Base-by-base conservation (phyloP, 2,888 invertebrate species). In the Sphaeridia pumilis region DNA sequence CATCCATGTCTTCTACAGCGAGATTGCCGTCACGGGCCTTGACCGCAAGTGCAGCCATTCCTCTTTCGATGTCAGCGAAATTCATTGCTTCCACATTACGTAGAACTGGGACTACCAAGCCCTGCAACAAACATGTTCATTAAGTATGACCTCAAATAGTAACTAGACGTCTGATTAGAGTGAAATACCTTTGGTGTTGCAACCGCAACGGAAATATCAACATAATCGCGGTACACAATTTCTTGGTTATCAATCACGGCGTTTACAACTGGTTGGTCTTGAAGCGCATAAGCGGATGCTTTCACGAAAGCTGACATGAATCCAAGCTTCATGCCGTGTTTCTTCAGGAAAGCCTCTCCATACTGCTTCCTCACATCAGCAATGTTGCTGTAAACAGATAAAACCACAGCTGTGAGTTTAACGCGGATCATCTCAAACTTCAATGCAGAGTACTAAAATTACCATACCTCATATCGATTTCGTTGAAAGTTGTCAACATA, bases 221-320 rank as follows among this genome's bases (percentile, higher is more conserved):
- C 87, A 70, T 88, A 99, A 73, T 98, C 95, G 61, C 98, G 79
- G 71, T 87, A 88, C 21, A 87, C 78, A 57, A 87, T 83, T 64
- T 94, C 92, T 60, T 74, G 78, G 20, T 83, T 89, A 60, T 95
- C 94, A 65, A 95, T 94, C 36, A 94, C 94, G 20, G 95, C 98
- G 73, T 99, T 99, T 2, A 95, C 87, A 0, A 90, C 86, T 0
- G 98, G 98, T 69, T 93, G 94, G 69, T 94, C 92, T 70, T 83
- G 78, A 22, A 99, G 75, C 2, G 97, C 97, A 70, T 83, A 92
- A 0, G 95, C 92, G 3, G 90, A 78, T 0, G 98, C 98, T 70
- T 88, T 92, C 12, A 92, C 82, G 71, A 99, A 99, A n/a, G 94
- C 89, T 2, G 97, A 97, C 98, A 99, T 98, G 65, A 98, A 87